Base-by-base conservation (phyloP, 2,797 vertebrate genomes). In the Sebastes baramenuke region DNA sequence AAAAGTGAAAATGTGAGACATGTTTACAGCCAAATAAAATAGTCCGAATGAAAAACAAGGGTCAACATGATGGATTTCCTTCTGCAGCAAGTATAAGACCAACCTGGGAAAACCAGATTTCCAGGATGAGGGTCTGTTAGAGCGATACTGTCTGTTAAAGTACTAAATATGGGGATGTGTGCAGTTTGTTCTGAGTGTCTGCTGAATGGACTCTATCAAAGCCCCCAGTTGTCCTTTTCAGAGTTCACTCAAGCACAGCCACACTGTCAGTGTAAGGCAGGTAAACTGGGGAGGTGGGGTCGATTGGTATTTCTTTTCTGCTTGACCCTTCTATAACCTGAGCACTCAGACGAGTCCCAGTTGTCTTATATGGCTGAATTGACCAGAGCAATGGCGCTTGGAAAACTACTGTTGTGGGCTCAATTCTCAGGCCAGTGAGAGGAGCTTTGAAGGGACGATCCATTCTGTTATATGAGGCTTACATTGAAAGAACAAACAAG, bases 111-210 rank as follows among this genome's bases (percentile, higher is more conserved):
- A 81, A 83, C 10, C 72, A 61, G 56, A 67, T 78, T 89, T 88
- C 67, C 81, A 87, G 67, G 59, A 29, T 67, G 42, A 5, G 32
- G 38, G 86, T 90, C 89, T 93, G 90, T 67, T 89, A 82, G 86
- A 91, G 75, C 75, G 80, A 93, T 92, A 76, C 71, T 73, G 83
- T 88, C 90, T 90, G 88, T 65, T 85, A 72, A 86, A 91, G 66
- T 20, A 77, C 67, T 82, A 29, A 83, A 73, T 75, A 56, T 58
- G 66, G 52, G 77, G 62, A 84, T 42, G 77, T 76, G 82, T 67
- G 67, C 30, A 75, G 82, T 83, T 88, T 84, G 71, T 80, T 67
- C 68, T 27, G 49, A 81, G 67, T 61, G 72, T 80, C 69, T 81
- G 77, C 74, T 70, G 85, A 87, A 89, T 60, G 65, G 81, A 85